Conservation (phyloP, 1,140 invertebrate species). For the silkworm (Bombyx mori) region DNA sequence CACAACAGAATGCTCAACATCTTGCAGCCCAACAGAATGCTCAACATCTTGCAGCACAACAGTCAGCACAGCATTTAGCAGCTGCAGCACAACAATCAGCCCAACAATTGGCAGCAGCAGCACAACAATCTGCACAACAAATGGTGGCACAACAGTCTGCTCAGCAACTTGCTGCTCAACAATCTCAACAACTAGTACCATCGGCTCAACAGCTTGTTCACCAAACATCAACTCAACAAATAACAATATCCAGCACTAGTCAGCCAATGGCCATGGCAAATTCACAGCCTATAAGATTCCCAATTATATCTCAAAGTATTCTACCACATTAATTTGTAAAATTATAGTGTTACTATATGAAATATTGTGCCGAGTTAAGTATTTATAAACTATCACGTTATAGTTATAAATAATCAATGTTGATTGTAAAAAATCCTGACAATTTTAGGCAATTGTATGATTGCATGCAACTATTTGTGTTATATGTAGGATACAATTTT, state of each 20-base stretch:
- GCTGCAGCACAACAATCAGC: conserved; percentile 26
- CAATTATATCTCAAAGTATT: conserved; percentile 64
- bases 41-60: conserved; percentile 25
- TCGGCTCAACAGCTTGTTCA: conserved; percentile 51
- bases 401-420: not conserved
- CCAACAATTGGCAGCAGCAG: conserved; percentile 30
- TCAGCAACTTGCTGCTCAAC: conserved; percentile 53
- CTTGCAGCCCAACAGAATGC: conserved; percentile 18
- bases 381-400: not conserved
- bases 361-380: not conserved
- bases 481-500: not conserved
- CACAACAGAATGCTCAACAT: conserved; percentile 45
- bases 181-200: conserved; percentile 48
- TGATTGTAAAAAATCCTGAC: not conserved
- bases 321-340: conserved; percentile 41
- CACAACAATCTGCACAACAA: conserved; percentile 28
- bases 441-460: not conserved
- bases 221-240: conserved; percentile 61
- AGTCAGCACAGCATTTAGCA: conserved; percentile 31
- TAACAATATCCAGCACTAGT: conserved; percentile 61
- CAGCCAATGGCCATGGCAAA: conserved; percentile 60
- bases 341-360: too few species aligned
- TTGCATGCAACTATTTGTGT: not conserved
- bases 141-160: conserved; percentile 50
- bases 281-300: conserved; percentile 60